These are phyloP conservation scores for Lophotriccus pileatus DNA, from an alignment of 2,797 vertebrate species.

Conservation along the genomic window DNA sequence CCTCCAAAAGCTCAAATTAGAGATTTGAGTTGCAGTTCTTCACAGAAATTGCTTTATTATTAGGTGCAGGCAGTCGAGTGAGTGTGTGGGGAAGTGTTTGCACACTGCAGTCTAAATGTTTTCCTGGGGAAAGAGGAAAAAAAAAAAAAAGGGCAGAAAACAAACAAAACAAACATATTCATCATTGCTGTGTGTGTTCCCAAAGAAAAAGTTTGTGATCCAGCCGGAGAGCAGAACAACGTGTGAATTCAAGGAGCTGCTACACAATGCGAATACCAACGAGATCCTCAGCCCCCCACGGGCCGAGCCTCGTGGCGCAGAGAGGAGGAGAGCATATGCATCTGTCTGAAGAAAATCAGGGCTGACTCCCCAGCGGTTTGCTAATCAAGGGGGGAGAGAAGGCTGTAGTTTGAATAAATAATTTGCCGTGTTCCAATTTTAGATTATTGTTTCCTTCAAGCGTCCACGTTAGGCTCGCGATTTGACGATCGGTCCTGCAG, in stretches of 20 bases:
- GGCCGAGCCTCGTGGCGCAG: background rate
- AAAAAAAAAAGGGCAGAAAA: background rate
- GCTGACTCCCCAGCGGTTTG: slow-evolving; percentile 27
- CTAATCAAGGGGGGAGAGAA: slow-evolving; percentile 50
- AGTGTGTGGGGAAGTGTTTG: background rate
- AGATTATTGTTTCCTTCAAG: slow-evolving; percentile 17
- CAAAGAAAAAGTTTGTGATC: slow-evolving; percentile 42
- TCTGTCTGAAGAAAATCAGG: slow-evolving; percentile 51
- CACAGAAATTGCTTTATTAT: background rate
- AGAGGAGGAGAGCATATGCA: background rate
- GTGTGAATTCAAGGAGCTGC: slow-evolving; percentile 5
- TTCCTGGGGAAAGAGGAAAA: background rate
- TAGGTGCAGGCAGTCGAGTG: background rate
- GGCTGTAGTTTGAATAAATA: slow-evolving; percentile 53
- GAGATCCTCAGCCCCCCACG: background rate
- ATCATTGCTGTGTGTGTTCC: background rate
- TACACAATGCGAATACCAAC: slow-evolving; percentile 29
- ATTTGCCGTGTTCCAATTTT: slow-evolving; percentile 28
- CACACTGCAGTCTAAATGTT: background rate
- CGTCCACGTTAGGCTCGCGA: background rate
- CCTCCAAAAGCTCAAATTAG: background rate
- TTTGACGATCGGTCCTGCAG: background rate
- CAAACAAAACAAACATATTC: slow-evolving; percentile 2
- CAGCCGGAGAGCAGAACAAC: background rate
- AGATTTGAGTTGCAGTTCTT: background rate